A percentile compares a stretch with the other conserved stretches of the same genome.
Evolutionary conservation across 2,888 invertebrate genomes (phyloP).

Genomic region (Thymelicus lineola): DNA sequence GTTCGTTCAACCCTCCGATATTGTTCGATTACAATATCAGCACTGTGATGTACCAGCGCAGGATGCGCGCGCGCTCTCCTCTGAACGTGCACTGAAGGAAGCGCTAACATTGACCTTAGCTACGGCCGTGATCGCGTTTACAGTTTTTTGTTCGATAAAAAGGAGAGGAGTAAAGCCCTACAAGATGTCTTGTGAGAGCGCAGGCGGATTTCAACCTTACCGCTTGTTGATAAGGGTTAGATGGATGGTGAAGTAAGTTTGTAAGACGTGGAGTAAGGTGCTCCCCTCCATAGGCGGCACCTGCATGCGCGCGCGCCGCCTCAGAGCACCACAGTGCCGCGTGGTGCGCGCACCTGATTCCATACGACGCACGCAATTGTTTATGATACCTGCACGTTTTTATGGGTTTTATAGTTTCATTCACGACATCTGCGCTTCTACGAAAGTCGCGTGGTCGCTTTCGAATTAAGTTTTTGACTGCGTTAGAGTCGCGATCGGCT

Average conservation of each 20-base stretch:
- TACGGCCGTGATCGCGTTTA: slow-evolving; percentile 85
- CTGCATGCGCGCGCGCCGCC: slow-evolving; percentile 78
- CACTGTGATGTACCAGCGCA: slow-evolving; percentile 58
- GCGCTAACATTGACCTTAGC: slow-evolving; percentile 85
- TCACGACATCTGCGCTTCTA: slow-evolving; percentile 51
- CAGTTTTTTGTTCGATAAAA: slow-evolving; percentile 86
- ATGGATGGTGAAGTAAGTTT: slow-evolving; percentile 53
- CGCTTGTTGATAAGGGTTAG: slow-evolving; percentile 32
- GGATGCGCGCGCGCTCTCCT: slow-evolving; percentile 82
- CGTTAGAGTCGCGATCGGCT: not conserved
- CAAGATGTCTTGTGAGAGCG: slow-evolving; percentile 49
- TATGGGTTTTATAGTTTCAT: slow-evolving; percentile 52
- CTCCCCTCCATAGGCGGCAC: slow-evolving; percentile 84
- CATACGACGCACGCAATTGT: slow-evolving; percentile 41
- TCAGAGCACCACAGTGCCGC: slow-evolving; percentile 71
- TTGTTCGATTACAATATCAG: slow-evolving; percentile 54
- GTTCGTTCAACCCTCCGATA: slow-evolving; percentile 62
- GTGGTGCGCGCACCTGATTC: slow-evolving; percentile 69
- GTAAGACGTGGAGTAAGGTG: slow-evolving; percentile 81
- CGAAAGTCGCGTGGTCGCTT: slow-evolving; percentile 38
- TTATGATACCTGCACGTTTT: slow-evolving; percentile 62
- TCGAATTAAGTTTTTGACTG: slow-evolving; percentile 35
- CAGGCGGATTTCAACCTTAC: slow-evolving; percentile 48
- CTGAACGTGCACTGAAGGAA: slow-evolving; percentile 84
- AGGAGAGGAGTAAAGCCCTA: slow-evolving; percentile 85